Evolutionary conservation across 2,797 vertebrate species (phyloP), one percentile per base, ranked within the genome.

Genomic region (Podargus strigoides): DNA sequence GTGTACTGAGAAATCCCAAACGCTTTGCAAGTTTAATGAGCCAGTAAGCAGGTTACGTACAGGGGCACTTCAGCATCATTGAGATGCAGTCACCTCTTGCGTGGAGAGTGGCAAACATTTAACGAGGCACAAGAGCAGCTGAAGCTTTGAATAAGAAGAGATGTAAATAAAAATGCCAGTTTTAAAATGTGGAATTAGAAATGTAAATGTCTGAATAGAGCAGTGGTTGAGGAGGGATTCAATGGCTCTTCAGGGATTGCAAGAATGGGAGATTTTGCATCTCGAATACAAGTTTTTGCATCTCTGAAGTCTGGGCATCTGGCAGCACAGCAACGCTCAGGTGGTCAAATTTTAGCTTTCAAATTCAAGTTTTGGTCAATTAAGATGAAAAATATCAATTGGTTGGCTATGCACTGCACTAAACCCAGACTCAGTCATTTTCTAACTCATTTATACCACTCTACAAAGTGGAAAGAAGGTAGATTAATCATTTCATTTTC

Each of bases 11-110:
- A 74, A 95, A 89, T 69, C 94, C 89, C 89, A n/a, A 87, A 77
- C 58, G 90, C 39, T 94, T 81, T 95, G 82, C 58, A 56, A 59
- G 82, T 46, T 76, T 88, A 95, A 93, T 59, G 89, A 95, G 90
- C 14, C 89, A 66, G 46, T 0, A 36, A 87, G 72, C 62, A 72
- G 91, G 79, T 84, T 82, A 62, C 39, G 58, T 5, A 41, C 81
- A 4, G 62, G 85, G 89, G 72, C 87, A 92, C 85, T 82, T 56
- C 46, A 75, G 90, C 79, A 85, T 64, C 96, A 66, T n/a, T 83
- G 68, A 89, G 92, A 93, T 92, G 94, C 92, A 89, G 92, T 60
- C 89, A 78, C 82, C 84, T 91, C 94, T 72, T 12, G 41, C 18
- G 27, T 4, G 13, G 7, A 72, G 36, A 52, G 58, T 3, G 37